Conservation (phyloP, 1,140 invertebrate species). For the Luehdorfia chinensis region DNA sequence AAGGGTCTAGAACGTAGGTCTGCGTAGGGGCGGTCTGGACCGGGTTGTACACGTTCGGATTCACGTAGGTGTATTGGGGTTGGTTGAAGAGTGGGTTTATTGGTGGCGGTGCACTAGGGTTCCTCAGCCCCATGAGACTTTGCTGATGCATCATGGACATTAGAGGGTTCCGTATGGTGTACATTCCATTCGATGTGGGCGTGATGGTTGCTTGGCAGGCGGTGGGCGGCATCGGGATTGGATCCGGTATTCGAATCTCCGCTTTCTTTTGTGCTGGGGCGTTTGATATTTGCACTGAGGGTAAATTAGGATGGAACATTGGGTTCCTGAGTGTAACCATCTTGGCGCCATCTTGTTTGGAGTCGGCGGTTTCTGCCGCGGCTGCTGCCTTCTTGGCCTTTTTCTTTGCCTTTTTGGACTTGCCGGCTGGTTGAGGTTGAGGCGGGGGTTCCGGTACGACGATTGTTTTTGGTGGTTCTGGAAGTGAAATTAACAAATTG, state of each 20-base stretch:
- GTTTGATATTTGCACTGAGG: conserved; percentile 51
- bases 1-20: conserved; percentile 23
- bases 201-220: conserved; percentile 74
- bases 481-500: too few relatives aligned
- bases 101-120: conserved; percentile 33
- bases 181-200: conserved; percentile 80
- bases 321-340: conserved; percentile 88
- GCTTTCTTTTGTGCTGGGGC: conserved; percentile 77
- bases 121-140: conserved; percentile 47
- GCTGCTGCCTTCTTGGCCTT: conserved; percentile 58
- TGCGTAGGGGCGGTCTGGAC: conserved; percentile 18
- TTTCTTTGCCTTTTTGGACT: conserved; percentile 70
- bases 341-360: conserved; percentile 72
- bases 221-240: conserved; percentile 69
- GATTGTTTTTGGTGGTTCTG: conserved; percentile 59
- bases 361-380: conserved; percentile 29
- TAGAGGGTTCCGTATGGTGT: conserved; percentile 86
- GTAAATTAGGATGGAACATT: conserved; percentile 79
- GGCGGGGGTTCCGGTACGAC: conserved; percentile 45
- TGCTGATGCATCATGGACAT: conserved; percentile 76
- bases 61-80: conserved; percentile 48
- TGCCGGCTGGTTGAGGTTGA: conserved; percentile 21
- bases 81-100: conserved; percentile 33
- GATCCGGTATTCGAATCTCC: conserved; percentile 62
- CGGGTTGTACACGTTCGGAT: conserved; percentile 42